A percentile compares a stretch with the other conserved stretches of the same genome.
Evolutionary conservation across 2,888 invertebrate genomes (phyloP).

Genomic region (Emesis furor): DNA sequence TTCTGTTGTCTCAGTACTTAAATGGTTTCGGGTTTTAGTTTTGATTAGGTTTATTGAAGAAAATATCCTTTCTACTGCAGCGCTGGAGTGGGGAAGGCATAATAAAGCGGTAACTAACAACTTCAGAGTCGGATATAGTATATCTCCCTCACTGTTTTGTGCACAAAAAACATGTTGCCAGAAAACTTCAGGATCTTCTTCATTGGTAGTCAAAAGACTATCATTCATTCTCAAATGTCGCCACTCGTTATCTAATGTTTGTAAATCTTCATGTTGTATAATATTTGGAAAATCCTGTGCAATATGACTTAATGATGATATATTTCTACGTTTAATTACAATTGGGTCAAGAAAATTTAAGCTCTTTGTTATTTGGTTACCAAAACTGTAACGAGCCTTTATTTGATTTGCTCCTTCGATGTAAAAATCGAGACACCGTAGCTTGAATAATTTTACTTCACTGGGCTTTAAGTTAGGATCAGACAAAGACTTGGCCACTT

Average conservation of each 20-base stretch:
- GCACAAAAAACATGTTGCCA: neutral
- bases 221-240: neutral
- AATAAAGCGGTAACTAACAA: neutral
- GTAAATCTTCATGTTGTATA: constrained; percentile 2
- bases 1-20: neutral
- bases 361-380: too few species aligned
- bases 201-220: neutral
- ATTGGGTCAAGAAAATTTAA: too few species aligned
- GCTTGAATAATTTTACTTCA: too few species aligned
- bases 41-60: neutral
- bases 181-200: constrained; percentile 4
- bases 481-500: too few species aligned
- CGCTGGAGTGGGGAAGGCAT: neutral
- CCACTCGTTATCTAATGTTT: neutral
- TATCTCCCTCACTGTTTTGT: neutral
- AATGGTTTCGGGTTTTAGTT: neutral
- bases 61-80: neutral
- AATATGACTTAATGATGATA: neutral
- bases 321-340: neutral
- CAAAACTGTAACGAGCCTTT: too few species aligned
- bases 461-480: too few species aligned
- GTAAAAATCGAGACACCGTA: too few species aligned
- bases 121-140: neutral
- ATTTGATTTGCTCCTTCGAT: too few species aligned
- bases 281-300: neutral